Percentiles rank a stretch among this genome's conserved stretches.
These are phyloP conservation scores for Lottia gigantea DNA, from an alignment of 2,888 invertebrate species.

Conservation along the genomic window DNA sequence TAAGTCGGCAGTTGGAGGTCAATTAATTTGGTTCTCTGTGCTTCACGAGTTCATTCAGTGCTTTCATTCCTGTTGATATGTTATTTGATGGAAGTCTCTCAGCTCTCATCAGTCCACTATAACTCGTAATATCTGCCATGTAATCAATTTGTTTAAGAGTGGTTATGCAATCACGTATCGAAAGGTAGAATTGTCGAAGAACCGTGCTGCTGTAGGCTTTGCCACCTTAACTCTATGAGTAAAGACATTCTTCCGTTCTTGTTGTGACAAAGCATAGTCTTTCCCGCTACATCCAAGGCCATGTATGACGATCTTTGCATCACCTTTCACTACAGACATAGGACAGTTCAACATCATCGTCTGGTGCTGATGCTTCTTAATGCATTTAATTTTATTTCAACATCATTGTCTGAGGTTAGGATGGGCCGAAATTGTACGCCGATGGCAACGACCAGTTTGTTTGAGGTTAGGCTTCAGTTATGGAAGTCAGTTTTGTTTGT, in stretches of 20 bases:
- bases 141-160: neutral
- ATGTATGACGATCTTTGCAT: neutral
- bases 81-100: neutral
- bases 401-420: no score
- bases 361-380: no score
- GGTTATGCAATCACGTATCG: neutral
- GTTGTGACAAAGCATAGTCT: neutral
- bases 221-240: neutral
- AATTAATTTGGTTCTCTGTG: neutral
- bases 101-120: neutral
- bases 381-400: no score
- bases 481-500: no score
- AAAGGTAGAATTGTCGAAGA: neutral
- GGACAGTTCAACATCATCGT: no score
- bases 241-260: neutral
- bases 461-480: no score
- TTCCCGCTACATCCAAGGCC: neutral
- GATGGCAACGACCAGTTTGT: no score
- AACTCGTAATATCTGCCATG: neutral
- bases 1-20: conserved; percentile 1
- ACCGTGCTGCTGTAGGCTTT: neutral
- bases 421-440: no score
- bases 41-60: no score
- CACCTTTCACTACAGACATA: neutral
- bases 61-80: neutral